Evolutionary conservation across 2,888 invertebrate species (phyloP), one percentile per base, ranked within the genome.

Genomic region (Lasioglossum marginatum): DNA sequence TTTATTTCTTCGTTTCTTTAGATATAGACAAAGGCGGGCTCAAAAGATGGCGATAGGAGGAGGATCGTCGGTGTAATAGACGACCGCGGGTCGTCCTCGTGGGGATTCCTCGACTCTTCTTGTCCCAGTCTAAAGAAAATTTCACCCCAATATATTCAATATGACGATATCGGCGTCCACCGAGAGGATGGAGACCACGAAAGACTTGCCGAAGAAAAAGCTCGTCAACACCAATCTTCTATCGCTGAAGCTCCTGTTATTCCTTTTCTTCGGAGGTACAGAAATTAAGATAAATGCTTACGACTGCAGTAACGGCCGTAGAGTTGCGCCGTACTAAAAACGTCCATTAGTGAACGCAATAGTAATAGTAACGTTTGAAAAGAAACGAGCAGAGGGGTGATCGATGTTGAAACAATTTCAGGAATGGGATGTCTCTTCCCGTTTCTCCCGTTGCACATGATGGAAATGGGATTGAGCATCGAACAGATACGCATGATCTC

Each of bases 351-450:
- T 1, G 52, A 4, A 16, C 60, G 31, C 16, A 27, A 57, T 57
- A 52, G 27, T 57, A 57, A 57, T 4, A 27, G 16, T 63, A 31
- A 31, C 31, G 31, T 63, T 63, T 19, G 63, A 31, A 1, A 63
- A 63, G n/a, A 57, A 57, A 1, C 12, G n/a, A n/a, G 57, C 10
- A n/a, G 2, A 63, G 19, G 4, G 14, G 4, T 6, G 31, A 63
- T 63, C 8, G 31, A 31, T 63, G 31, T 19, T 10, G 68, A 37
- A 68, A 68, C 10, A 19, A 60, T 80, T 27, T 34, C 95, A 98
- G 98, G 97, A 90, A 96, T 98, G 92, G 98, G 98, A 89, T 97
- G 97, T 91, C 96, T 98, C 87, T 97, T 97, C 92, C 97, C 98
- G 12, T 97, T 98, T 95, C 97, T 98, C 87, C 97, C 98, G 31